phyloP scores from a whole-genome alignment of 2,113 vertebrate species.

The Sylvia atricapilla region DNA sequence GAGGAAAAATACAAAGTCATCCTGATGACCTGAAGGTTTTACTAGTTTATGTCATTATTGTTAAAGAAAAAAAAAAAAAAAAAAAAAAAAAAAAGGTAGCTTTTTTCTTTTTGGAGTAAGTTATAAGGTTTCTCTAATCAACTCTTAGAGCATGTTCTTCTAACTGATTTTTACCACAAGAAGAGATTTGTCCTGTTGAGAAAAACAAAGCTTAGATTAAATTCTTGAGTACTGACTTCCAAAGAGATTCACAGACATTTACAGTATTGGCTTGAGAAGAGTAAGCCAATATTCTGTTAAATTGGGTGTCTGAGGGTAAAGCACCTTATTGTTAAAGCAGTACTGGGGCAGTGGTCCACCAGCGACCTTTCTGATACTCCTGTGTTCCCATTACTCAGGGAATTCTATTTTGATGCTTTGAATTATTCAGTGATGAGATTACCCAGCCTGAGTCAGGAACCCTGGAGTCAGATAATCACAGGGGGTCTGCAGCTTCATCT shows the following conservation, averaged over 20 bases:
- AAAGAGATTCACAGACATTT: neutral
- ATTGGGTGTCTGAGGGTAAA: neutral
- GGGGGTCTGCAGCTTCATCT: neutral
- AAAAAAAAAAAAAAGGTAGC: neutral
- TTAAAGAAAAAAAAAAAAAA: neutral
- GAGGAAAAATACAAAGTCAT: neutral
- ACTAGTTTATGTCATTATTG: neutral
- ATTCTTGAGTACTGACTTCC: neutral
- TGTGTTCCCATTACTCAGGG: neutral
- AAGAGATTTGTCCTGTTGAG: neutral
- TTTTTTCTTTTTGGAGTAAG: neutral
- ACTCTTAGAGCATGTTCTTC: neutral
- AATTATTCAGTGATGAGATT: neutral
- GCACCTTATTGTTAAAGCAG: rapidly evolving
- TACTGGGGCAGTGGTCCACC: too few species aligned
- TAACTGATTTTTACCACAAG: neutral
- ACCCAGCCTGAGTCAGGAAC: neutral
- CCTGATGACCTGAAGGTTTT: neutral
- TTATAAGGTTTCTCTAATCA: neutral
- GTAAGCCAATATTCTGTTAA: neutral
- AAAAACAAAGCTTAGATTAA: neutral
- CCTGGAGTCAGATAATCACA: neutral
- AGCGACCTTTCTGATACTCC: neutral
- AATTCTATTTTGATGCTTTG: neutral
- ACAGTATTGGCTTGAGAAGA: neutral